These are phyloP conservation scores for Drosophila neocordata DNA, from an alignment of 1,140 invertebrate genomes.

Conservation along the genomic window DNA sequence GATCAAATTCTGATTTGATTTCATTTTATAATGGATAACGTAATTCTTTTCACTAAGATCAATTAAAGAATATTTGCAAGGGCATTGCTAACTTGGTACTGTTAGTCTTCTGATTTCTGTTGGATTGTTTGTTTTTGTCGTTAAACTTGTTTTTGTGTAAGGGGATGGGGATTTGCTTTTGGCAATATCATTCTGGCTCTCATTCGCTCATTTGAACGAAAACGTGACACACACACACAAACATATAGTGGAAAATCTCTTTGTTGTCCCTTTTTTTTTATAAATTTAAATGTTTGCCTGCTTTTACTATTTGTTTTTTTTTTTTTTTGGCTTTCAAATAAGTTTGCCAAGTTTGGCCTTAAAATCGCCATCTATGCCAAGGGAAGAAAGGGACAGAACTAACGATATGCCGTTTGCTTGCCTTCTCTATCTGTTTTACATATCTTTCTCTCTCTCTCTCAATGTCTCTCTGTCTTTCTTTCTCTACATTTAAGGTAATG, in stretches of 20 bases:
- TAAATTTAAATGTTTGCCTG: constrained; percentile 42
- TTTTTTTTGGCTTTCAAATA: constrained; percentile 12
- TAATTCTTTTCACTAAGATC: no score
- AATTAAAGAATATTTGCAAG: not conserved
- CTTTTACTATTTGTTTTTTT: constrained; percentile 6
- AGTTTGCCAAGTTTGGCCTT: constrained; percentile 55
- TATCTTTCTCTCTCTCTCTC: not conserved
- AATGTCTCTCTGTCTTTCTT: constrained; percentile 11
- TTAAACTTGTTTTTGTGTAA: constrained; percentile 53
- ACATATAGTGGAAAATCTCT: constrained; percentile 22
- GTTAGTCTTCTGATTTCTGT: not conserved
- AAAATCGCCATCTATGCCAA: constrained; percentile 39
- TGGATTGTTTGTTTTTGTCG: constrained; percentile 49
- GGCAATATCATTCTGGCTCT: constrained; percentile 55
- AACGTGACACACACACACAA: constrained; percentile 41
- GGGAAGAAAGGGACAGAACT: not conserved
- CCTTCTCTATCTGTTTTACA: not conserved
- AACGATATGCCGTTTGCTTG: not conserved
- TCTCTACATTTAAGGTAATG: constrained; percentile 72
- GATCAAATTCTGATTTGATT: no score
- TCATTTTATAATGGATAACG: no score
- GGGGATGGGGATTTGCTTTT: constrained; percentile 35
- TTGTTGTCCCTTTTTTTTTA: constrained; percentile 38
- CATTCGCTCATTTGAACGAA: constrained; percentile 51
- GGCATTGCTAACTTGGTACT: not conserved